Base-by-base conservation (phyloP, 2,888 invertebrate species). In the Temnothorax ravouxi region DNA sequence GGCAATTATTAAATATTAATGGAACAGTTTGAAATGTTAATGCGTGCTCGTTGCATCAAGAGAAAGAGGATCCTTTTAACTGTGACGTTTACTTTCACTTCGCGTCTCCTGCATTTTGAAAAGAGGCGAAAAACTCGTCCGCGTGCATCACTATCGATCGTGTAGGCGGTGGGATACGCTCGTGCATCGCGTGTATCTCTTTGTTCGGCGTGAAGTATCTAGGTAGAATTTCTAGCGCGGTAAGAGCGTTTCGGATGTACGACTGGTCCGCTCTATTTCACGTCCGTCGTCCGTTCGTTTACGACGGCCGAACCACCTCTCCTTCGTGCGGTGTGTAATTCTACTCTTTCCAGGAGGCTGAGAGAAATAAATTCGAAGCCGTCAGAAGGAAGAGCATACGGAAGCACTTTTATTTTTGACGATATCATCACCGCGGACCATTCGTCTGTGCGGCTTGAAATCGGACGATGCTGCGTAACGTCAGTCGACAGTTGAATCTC, bases 161-260 rank as follows among this genome's bases (percentile, higher is more conserved):
- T n/a, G n/a, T 29, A 56, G 21, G 41, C 29, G 77, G 18, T 52
- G 61, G 5, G 25, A 15, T 66, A 47, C 67, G 41, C 44, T 59
- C 56, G 56, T 47, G 56, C 59, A 59, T 56, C 44, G 34, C 67
- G 47, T 38, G 44, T 9, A 79, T 71, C 59, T 79, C 69, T 69
- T 79, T 71, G 69, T 69, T 38, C 66, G 29, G 34, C n/a, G 62
- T 29, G n/a, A 56, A 56, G 54, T 67, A 25, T 25, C 0, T 25
- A 34, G 29, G 69, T 69, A 79, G 77, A 77, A 34, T 69, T 69
- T 69, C 56, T 59, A 69, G 47, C n/a, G 11, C 13, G 52, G 79
- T 59, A 79, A 79, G 69, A 79, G 71, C 79, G 71, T 79, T 71
- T 79, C 71, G 79, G 71, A 79, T 69, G 71, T 79, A 59, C 71